These are phyloP conservation scores for Opisthograptis luteolata DNA, from an alignment of 2,888 invertebrate genomes.

Conservation along the genomic window DNA sequence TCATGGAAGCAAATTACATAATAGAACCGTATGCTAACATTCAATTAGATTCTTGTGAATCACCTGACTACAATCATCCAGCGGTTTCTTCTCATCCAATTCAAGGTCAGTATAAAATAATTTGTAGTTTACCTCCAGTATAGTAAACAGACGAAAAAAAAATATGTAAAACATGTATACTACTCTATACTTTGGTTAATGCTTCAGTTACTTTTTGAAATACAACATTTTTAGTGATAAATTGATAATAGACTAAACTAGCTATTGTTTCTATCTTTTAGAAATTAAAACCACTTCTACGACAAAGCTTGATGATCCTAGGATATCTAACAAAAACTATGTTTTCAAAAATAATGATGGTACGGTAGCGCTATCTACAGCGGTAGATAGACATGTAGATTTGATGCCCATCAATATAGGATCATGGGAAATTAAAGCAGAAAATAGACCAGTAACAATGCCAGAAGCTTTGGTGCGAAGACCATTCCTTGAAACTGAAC, in stretches of 20 bases:
- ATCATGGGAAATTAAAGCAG: conserved; percentile 47
- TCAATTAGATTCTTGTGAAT: conserved; percentile 59
- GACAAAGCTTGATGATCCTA: conserved; percentile 63
- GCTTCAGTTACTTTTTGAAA: too few relatives aligned
- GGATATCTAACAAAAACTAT: conserved; percentile 61
- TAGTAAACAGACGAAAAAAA: too few relatives aligned
- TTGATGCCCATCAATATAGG: conserved; percentile 51
- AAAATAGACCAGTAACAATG: conserved; percentile 42
- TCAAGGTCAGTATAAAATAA: conserved; percentile 57
- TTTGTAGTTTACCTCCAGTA: too few relatives aligned
- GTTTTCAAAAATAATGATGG: conserved; percentile 47
- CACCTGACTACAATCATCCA: conserved; percentile 60
- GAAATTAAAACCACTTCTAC: conserved; percentile 61
- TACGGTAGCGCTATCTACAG: conserved; percentile 47
- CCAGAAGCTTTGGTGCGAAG: conserved; percentile 51
- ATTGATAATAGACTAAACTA: too few relatives aligned
- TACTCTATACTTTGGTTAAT: too few relatives aligned
- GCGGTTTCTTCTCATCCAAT: conserved; percentile 43
- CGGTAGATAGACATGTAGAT: conserved; percentile 50
- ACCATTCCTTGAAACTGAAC: conserved; percentile 29
- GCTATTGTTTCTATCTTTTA: conserved; percentile 47
- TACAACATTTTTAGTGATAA: too few relatives aligned
- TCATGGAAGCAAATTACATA: conserved; percentile 7
- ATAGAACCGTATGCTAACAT: conserved; percentile 35
- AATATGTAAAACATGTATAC: too few relatives aligned